Percentiles rank a stretch among this genome's conserved stretches.
phyloP scores from a whole-genome alignment of 2,797 vertebrate genomes.

The Atherinosoma microstoma region DNA sequence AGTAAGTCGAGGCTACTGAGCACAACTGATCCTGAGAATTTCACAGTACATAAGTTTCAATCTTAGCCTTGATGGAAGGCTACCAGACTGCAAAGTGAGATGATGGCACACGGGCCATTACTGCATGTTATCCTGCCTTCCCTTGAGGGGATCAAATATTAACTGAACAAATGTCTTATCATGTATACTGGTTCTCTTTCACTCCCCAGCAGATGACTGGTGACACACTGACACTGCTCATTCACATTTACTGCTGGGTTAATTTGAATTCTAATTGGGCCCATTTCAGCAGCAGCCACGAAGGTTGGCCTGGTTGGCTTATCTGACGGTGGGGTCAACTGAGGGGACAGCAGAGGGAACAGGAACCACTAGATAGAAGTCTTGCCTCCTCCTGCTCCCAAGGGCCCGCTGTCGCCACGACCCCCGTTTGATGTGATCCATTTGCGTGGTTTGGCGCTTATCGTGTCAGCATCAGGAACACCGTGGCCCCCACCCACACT shows the following conservation, averaged over 20 bases:
- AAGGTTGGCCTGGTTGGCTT: conserved; percentile 50
- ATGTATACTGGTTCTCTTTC: conserved; percentile 46
- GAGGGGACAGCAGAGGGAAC: conserved; percentile 71
- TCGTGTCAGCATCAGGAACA: conserved; percentile 76
- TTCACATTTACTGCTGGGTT: conserved; percentile 45
- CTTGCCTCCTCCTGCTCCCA: conserved; percentile 72
- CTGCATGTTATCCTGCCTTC: conserved; percentile 68
- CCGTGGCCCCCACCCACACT: conserved; percentile 76
- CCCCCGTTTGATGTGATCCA: conserved; percentile 75
- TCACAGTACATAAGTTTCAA: conserved; percentile 87
- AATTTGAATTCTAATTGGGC: conserved; percentile 68
- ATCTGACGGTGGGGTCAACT: conserved; percentile 73
- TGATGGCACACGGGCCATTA: conserved; percentile 73
- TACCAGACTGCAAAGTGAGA: conserved; percentile 80
- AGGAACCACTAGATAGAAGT: conserved; percentile 77
- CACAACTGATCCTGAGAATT: conserved; percentile 86
- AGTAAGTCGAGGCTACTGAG: conserved; percentile 79
- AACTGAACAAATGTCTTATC: conserved; percentile 73
- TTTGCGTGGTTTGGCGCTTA: conserved; percentile 77
- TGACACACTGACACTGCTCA: conserved; percentile 49
- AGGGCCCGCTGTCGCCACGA: conserved; percentile 69
- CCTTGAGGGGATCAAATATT: conserved; percentile 68
- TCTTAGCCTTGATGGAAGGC: conserved; percentile 81
- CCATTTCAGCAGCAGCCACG: conserved; percentile 28
- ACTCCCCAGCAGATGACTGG: conserved; percentile 39